Evolutionary conservation across 2,797 vertebrate species (phyloP).

Genomic region (Podarcis lilfordi): DNA sequence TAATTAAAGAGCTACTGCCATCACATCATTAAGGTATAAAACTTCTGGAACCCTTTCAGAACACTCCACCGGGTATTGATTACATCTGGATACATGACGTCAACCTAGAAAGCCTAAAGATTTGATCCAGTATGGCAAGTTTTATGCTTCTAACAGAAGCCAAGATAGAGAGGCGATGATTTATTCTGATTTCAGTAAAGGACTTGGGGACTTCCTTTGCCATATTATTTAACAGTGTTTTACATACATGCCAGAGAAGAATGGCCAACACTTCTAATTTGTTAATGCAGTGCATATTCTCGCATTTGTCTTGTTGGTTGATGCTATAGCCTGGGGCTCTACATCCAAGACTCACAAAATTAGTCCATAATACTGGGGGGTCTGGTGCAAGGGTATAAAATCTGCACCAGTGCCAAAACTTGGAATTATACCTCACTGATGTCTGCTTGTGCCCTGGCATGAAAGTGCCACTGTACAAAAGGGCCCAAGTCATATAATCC

Average conservation of each 20-base stretch:
- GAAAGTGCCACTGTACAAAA: background rate
- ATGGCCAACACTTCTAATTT: constrained; percentile 20
- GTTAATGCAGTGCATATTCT: background rate
- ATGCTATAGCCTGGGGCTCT: background rate
- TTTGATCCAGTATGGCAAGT: constrained; percentile 68
- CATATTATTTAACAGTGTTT: background rate
- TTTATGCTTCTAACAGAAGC: constrained; percentile 60
- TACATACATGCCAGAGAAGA: background rate
- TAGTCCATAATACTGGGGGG: background rate
- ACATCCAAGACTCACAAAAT: background rate
- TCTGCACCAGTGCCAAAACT: background rate
- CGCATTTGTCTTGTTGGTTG: background rate
- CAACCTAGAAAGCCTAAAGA: constrained; percentile 31
- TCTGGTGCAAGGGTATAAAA: background rate
- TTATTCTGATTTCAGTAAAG: constrained; percentile 31
- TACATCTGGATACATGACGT: constrained; percentile 44
- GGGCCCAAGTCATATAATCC: background rate
- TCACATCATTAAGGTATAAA: constrained; percentile 61
- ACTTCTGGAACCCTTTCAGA: constrained; percentile 63
- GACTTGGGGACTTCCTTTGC: constrained; percentile 50
- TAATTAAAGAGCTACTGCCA: constrained; percentile 67
- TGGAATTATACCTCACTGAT: background rate
- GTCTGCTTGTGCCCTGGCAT: background rate
- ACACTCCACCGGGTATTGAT: constrained; percentile 70
- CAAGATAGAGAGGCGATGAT: constrained; percentile 45